Base-by-base conservation (phyloP, 1,140 invertebrate genomes). In the Battus philenor region DNA sequence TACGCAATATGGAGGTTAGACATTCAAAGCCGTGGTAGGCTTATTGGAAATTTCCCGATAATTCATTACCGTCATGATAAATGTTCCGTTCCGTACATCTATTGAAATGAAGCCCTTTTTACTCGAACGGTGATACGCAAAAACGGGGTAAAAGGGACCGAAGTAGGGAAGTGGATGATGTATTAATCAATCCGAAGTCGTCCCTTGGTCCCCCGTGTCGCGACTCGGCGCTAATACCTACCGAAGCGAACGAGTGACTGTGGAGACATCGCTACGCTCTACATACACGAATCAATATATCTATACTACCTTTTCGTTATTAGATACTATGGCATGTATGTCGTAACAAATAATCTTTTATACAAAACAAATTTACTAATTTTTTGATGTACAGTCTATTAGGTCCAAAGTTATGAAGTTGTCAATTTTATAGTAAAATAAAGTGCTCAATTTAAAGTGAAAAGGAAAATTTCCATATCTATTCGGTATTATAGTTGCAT, bases 11-110 rank as follows among this genome's bases (percentile, higher is more conserved):
- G 24, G 8, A 26, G 6, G 31, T 7, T 29, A 41, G 24, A 16
- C 36, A 41, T 49, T 46, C 20, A 32, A 36, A 16, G 29, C 36
- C 29, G 47, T 30, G 29, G 47, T 36, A 55, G 59, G 53, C 57
- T 79, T 79, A 83, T 81, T 79, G 75, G 72, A 77, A 72, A 74
- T 65, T 72, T 71, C 64, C 68, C 73, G 65, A 83, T 81, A 81
- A 83, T 83, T 83, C 79, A 83, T 83, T 81, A 80, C 68, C 59
- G 59, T 38, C 69, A 68, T 83, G 79, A 83, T 83, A 79, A 83
- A 83, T 81, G 79, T 74, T 68, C 67, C 57, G 60, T 59, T 63
- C 59, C 59, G 50, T 54, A 56, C 54, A 55, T 54, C 76, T 67
- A 83, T 81, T 83, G 63, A 80, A 78, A 74, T 12, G 55, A 65